Evolutionary conservation across 2,113 vertebrate species (phyloP).

Genomic region (Columba livia): DNA sequence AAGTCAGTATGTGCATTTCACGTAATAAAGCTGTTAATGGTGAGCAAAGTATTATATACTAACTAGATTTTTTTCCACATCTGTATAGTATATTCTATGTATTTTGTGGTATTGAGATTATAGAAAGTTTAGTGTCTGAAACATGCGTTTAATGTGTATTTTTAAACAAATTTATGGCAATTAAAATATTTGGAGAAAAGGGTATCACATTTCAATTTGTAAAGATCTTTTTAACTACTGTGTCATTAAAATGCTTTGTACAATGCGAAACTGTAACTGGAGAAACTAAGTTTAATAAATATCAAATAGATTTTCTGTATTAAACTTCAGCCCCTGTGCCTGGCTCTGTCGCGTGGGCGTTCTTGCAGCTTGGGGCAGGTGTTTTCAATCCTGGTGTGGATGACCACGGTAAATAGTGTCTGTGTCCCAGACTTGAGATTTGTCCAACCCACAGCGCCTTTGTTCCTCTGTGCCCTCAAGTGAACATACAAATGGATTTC

Average conservation of each 20-base stretch:
- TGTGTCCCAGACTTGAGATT: neutral
- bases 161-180: conserved; percentile 89
- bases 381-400: neutral
- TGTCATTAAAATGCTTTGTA: conserved; percentile 90
- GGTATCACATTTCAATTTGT: conserved; percentile 91
- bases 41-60: conserved; percentile 98
- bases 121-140: conserved; percentile 89
- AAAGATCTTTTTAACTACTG: conserved; percentile 89
- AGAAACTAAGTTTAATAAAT: conserved; percentile 90
- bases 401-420: rapidly evolving
- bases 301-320: conserved; percentile 90
- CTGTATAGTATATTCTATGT: conserved; percentile 99
- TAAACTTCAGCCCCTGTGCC: conserved; percentile 69
- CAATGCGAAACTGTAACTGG: conserved; percentile 89
- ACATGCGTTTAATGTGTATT: conserved; percentile 88
- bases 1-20: conserved; percentile 85
- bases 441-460: neutral
- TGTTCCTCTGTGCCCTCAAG: neutral
- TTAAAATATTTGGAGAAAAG: conserved; percentile 90
- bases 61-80: conserved; percentile 93
- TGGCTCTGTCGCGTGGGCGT: neutral
- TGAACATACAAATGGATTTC: neutral
- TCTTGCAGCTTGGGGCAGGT: neutral
- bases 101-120: conserved; percentile 99
- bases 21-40: conserved; percentile 87